Percentiles rank a stretch among this genome's conserved stretches.
Conservation (phyloP, 2,113 vertebrate species). For the Pteronura brasiliensis region DNA sequence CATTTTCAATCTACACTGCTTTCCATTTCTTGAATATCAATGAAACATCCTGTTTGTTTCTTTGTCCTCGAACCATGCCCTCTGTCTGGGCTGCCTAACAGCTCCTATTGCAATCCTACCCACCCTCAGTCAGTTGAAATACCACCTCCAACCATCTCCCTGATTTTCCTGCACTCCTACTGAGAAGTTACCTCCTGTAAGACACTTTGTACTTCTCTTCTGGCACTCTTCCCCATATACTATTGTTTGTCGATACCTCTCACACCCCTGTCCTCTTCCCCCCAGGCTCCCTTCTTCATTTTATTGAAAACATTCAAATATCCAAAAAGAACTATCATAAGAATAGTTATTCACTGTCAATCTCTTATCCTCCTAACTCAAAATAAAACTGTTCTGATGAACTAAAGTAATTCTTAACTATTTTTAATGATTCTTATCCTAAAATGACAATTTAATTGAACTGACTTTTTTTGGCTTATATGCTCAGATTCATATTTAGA, state of each 20-base stretch:
- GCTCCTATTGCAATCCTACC: background rate
- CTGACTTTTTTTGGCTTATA: background rate
- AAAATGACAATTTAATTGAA: constrained; percentile 12
- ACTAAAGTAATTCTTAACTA: background rate
- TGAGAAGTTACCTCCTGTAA: background rate
- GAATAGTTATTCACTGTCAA: background rate
- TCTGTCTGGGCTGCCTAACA: background rate
- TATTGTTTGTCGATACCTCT: background rate
- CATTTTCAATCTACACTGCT: background rate
- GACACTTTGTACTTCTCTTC: background rate
- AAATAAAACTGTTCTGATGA: constrained; percentile 23
- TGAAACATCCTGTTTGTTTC: background rate
- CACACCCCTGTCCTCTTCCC: background rate
- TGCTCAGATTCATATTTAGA: background rate
- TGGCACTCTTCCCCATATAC: background rate
- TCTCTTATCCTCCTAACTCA: background rate
- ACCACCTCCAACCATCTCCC: background rate
- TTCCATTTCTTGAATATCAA: background rate
- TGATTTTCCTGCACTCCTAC: background rate
- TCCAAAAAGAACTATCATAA: background rate
- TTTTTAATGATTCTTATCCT: background rate
- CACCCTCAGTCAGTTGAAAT: background rate
- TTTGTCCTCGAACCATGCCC: background rate
- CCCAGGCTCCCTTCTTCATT: background rate
- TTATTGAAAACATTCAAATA: background rate